These are phyloP conservation scores for Empis livida DNA, from an alignment of 2,888 invertebrate species.

Conservation along the genomic window DNA sequence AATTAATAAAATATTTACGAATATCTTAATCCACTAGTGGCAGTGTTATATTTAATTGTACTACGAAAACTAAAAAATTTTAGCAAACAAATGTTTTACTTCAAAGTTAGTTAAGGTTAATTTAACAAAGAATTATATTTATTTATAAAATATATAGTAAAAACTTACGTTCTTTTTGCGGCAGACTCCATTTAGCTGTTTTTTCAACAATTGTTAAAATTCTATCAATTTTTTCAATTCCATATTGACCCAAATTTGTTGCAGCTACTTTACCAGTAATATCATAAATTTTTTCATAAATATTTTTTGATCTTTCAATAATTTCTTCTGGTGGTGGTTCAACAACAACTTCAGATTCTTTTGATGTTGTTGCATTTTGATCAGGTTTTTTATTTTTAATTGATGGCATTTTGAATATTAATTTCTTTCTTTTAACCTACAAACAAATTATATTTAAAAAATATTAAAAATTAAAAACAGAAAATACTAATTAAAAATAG, in stretches of 20 bases:
- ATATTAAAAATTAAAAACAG: too few relatives aligned
- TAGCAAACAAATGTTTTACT: too few relatives aligned
- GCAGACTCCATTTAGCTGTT: conserved; percentile 33
- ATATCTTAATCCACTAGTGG: too few relatives aligned
- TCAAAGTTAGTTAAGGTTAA: too few relatives aligned
- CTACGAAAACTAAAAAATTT: too few relatives aligned
- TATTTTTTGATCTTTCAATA: background rate
- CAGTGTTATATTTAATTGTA: too few relatives aligned
- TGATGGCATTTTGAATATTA: background rate
- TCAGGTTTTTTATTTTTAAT: background rate
- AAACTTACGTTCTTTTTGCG: conserved; percentile 20
- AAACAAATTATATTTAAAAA: too few relatives aligned
- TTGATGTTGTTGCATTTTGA: background rate
- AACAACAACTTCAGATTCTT: background rate
- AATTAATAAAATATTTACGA: too few relatives aligned
- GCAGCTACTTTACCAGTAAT: conserved; percentile 24
- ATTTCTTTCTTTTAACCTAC: too few relatives aligned
- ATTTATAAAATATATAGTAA: background rate
- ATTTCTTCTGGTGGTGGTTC: too few relatives aligned
- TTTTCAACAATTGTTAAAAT: conserved; percentile 25
- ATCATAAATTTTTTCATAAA: conserved; percentile 17
- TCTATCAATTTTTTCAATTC: conserved; percentile 23
- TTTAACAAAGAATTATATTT: too few relatives aligned
- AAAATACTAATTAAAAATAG: too few relatives aligned
- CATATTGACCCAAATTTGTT: conserved; percentile 25